These are phyloP conservation scores for Hydrozoanthus tunicans DNA, from an alignment of 64 coral and sea anemone genomes.

Conservation along the genomic window DNA sequence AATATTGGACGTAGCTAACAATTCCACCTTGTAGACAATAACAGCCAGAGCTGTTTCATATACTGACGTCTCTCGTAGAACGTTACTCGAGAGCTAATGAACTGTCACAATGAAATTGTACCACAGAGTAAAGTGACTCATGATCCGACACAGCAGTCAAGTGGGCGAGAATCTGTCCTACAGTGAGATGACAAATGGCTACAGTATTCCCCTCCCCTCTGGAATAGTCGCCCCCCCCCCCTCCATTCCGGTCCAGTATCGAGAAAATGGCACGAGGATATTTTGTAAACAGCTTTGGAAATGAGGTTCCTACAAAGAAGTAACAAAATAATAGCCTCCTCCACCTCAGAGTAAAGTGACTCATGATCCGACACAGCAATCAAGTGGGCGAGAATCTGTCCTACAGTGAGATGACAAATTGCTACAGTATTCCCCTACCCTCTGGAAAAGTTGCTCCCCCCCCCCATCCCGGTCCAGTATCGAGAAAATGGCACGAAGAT, in stretches of 20 bases:
- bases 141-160: constrained; percentile 36
- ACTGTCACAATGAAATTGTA: neutral
- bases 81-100: neutral
- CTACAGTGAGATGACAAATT: constrained; percentile 15
- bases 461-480: too few species aligned
- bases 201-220: neutral
- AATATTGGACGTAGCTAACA: too few species aligned
- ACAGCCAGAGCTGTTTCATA: neutral
- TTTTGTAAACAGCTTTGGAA: too few species aligned
- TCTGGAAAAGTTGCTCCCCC: neutral
- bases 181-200: constrained; percentile 27
- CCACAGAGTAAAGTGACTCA: constrained; percentile 52
- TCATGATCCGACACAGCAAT: constrained; percentile 43
- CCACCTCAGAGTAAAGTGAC: constrained; percentile 45
- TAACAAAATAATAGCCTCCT: neutral
- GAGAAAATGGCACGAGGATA: too few species aligned
- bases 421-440: neutral
- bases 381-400: neutral
- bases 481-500: too few species aligned
- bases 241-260: neutral
- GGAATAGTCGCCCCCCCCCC: too few species aligned
- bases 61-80: neutral
- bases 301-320: too few species aligned
- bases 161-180: neutral
- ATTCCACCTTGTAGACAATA: too few species aligned